Base-by-base conservation (phyloP, 2,797 vertebrate species). In the Notoglanidium macrostoma region DNA sequence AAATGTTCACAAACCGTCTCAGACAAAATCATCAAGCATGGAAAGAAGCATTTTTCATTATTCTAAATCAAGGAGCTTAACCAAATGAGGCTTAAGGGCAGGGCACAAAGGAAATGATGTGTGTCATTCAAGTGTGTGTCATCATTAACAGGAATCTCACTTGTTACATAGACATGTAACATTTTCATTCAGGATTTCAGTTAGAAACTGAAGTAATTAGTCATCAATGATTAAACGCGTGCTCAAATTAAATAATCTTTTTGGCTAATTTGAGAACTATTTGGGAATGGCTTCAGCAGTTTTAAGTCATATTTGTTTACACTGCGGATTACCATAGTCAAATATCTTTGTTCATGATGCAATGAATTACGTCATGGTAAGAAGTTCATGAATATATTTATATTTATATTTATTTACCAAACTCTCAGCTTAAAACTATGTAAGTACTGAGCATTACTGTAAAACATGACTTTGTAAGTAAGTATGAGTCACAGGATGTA, bases 401-500 rank as follows among this genome's bases (percentile, higher is more conserved):
- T 21, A 35, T 19, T 77, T 55, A 9, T 54, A 29, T 76, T 54
- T 77, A 77, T 32, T 55, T 32, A 0, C 76, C 32, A 29, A 57
- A 12, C 2, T 0, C 55, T 80, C 21, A 80, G 32, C 19, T 59
- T 40, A 40, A 67, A 21, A 83, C 21, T 32, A 32, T 51, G 61
- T 5, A 82, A 26, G 40, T 14, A n/a, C 44, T 83, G 86, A 88
- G 82, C 90, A 87, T 93, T 90, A 90, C 73, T 89, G 89, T 92
- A 91, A 92, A 94, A 93, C 92, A 94, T 78, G 89, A 89, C 67
- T 83, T 29, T 89, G 87, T 90, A 90, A 90, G 86, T 54, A 79
- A 90, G 76, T 19, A 74, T 96, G 95, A 96, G 92, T 96, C 94
- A 95, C 95, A 95, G 95, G 95, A 96, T 94, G 91, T 94, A 92